Evolutionary conservation across 2,113 vertebrate genomes (phyloP).

Genomic region (Haplochromis vanheusdeni): DNA sequence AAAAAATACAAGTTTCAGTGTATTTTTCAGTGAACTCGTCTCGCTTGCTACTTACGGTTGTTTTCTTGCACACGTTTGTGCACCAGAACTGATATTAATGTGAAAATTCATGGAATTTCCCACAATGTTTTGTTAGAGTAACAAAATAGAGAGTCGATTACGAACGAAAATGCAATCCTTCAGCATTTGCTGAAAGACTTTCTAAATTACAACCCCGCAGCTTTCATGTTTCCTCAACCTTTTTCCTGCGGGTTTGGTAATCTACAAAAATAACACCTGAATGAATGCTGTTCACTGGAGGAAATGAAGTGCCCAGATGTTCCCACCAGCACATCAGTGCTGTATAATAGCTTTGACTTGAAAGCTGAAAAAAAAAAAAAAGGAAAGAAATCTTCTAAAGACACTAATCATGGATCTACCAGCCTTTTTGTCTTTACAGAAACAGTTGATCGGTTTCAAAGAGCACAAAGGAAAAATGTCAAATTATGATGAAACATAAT

Average conservation of each 20-base stretch:
- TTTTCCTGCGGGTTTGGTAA: neutral
- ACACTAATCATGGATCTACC: neutral
- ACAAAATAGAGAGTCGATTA: neutral
- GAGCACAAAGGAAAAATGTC: neutral
- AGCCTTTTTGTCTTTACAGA: neutral
- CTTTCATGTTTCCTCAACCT: neutral
- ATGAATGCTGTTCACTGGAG: neutral
- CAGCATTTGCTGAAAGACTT: neutral
- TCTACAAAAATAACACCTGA: neutral
- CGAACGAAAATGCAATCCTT: neutral
- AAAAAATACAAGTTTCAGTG: neutral
- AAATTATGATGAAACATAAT: constrained; percentile 1
- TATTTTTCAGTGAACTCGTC: neutral
- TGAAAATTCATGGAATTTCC: neutral
- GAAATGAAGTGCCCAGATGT: neutral
- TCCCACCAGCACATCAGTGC: neutral
- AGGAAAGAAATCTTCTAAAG: neutral
- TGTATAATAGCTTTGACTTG: neutral
- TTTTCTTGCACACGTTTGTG: neutral
- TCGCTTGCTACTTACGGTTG: neutral
- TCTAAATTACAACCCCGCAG: neutral
- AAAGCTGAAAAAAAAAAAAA: neutral
- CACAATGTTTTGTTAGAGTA: neutral
- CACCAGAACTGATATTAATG: neutral
- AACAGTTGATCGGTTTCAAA: neutral